phyloP scores from a whole-genome alignment of 2,888 invertebrate genomes.

The Campaea margaritaria region DNA sequence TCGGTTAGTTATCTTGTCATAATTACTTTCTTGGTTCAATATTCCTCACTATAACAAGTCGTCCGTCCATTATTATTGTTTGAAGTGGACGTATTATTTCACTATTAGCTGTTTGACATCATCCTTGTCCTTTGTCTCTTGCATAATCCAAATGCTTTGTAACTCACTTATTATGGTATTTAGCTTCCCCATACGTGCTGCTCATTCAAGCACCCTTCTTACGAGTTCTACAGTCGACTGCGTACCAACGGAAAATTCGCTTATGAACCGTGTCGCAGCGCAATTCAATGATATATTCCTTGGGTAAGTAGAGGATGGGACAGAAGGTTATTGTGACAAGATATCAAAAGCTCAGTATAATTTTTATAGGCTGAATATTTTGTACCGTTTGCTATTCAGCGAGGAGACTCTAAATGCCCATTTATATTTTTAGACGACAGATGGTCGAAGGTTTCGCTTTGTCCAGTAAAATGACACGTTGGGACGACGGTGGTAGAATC shows the following conservation, averaged over 20 bases:
- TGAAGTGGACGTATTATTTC: neutral
- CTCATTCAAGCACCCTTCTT: constrained; percentile 22
- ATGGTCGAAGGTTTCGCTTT: constrained; percentile 29
- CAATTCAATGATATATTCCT: neutral
- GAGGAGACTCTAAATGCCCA: constrained; percentile 34
- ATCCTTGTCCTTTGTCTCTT: constrained; percentile 6
- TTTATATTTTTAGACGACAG: constrained; percentile 34
- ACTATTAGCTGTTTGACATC: neutral
- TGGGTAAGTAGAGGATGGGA: neutral
- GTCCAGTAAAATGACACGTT: constrained; percentile 25
- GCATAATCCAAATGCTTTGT: constrained; percentile 15
- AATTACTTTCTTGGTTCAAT: no score
- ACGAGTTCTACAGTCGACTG: neutral
- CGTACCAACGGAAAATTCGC: neutral
- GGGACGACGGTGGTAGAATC: constrained; percentile 9
- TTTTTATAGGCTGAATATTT: constrained; percentile 1
- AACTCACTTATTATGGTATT: constrained; percentile 18
- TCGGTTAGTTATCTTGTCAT: no score
- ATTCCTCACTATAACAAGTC: neutral
- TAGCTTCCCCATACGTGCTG: constrained; percentile 22
- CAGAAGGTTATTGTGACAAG: constrained; percentile 5
- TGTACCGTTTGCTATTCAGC: constrained; percentile 25
- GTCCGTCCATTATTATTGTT: neutral
- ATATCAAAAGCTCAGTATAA: neutral
- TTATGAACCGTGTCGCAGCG: neutral